Evolutionary conservation across 2,888 invertebrate species (phyloP), one percentile per base, ranked within the genome.

Genomic region (Acronicta aceris): DNA sequence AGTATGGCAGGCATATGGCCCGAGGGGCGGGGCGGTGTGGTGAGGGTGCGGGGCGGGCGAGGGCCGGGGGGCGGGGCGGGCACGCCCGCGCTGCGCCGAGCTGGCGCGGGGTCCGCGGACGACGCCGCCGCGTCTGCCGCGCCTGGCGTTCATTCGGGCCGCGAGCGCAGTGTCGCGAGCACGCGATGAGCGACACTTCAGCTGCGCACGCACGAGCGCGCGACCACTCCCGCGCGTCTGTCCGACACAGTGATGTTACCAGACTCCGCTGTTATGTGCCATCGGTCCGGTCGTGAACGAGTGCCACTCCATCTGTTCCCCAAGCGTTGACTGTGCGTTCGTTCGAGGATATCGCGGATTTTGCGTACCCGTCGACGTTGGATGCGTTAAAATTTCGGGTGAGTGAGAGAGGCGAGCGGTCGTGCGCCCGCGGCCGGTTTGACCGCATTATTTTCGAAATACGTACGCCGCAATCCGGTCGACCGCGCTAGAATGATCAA

Each of bases 401-500:
- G 93, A 92, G 94, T 92, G 93, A 92, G 93, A 88, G 89, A 89
- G 88, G 85, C 89, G 89, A 86, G 84, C 85, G 89, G 84, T 84
- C 88, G 91, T 87, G 89, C 88, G 88, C 86, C 86, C 85, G 91
- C 89, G 90, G 92, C 93, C 91, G 91, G 93, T 93, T 92, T 94
- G 93, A 94, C 94, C 94, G 94, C 93, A 94, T 94, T 94, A 93
- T 94, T 93, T 92, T 92, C 91, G 92, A 92, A 92, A 93, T 93
- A 93, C 92, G 92, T 92, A 92, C 91, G 89, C 91, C 88, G 86
- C 89, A 88, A 92, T 92, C 93, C 92, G 92, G 89, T 92, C 90
- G 90, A 88, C 87, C 89, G 90, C 85, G 92, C 89, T 89, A 90
- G 84, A 86, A 86, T 88, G 88, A 93, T 92, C 93, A 93, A 93